Base-by-base conservation (phyloP, 2,113 vertebrate species). In the Barnardius zonarius region DNA sequence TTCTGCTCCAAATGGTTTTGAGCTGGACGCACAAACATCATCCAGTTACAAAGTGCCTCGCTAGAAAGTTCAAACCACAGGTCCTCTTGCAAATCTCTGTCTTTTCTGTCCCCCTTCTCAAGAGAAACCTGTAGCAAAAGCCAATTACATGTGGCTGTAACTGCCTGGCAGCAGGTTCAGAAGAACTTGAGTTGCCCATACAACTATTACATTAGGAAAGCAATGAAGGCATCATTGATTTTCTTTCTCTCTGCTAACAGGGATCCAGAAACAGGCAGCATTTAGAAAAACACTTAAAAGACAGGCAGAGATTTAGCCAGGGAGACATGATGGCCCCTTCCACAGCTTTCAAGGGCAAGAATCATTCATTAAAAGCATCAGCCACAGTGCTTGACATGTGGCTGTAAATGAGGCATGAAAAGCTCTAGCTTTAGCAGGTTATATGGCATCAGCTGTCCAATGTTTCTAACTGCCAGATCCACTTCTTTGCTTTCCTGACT, bases 1-100 rank as follows among this genome's bases (percentile, higher is more conserved):
- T 99, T 99, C 98, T 99, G 99, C 92, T 99, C 99, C 95, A 99
- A 95, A 86, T 99, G 99, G 91, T 99, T 99, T 97, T 99, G 98
- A 39, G 99, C 99, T 6, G 99, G 99, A 25, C 99, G 98, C 22
- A 99, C 99, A 91, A 99, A 99, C 99, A 99, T 99, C 98, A 99
- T 98, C 99, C 99, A 99, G 96, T 99, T 99, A 95, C 99, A 99
- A 62, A 98, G 98, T 82, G 99, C 98, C 96, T 99, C 99, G 8
- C 99, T 99, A 2, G 99, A 99, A 49, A 99, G 97, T 92, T 99
- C 99, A 94, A 99, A 97, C 99, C 99, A 99, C 30, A 99, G 94
- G 90, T 99, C 98, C 20, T 98, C 98, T 6, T 98, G 98, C 84
- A 98, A 98, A 51, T 98, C 98, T 37, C 96, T 97, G 27, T 98